phyloP scores from a whole-genome alignment of 2,888 invertebrate species.

The Eristalis arbustorum region DNA sequence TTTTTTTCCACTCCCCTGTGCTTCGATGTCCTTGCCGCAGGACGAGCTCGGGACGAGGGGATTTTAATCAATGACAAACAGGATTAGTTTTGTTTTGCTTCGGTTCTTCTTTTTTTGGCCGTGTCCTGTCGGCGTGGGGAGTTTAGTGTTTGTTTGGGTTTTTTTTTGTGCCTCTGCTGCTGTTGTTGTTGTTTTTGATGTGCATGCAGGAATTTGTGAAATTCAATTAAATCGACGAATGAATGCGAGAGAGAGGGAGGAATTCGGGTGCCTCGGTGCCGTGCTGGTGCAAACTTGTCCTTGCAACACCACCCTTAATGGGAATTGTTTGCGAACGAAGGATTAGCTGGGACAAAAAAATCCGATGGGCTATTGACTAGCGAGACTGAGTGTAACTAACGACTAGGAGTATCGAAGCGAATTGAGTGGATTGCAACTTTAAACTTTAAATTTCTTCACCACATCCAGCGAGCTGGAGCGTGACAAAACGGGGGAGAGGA shows the following conservation, averaged over 20 bases:
- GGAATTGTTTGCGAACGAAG: slow-evolving; percentile 44
- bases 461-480: neutral
- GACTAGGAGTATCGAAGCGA: neutral
- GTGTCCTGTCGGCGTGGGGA: neutral
- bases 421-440: neutral
- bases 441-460: neutral
- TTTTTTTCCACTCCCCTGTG: slow-evolving; percentile 6
- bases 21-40: neutral
- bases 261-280: slow-evolving; percentile 21
- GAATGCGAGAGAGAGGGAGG: neutral
- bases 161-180: neutral
- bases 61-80: slow-evolving; percentile 69
- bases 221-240: slow-evolving; percentile 63
- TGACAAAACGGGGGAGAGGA: neutral
- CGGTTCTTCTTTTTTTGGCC: slow-evolving; percentile 1
- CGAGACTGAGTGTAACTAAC: neutral
- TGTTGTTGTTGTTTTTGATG: neutral
- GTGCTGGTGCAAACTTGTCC: slow-evolving; percentile 47
- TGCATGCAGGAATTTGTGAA: slow-evolving; percentile 51
- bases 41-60: slow-evolving; percentile 44
- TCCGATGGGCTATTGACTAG: neutral
- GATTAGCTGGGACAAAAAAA: slow-evolving; percentile 44
- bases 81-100: slow-evolving; percentile 60
- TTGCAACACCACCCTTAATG: slow-evolving; percentile 45
- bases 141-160: neutral